Evolutionary conservation across 2,113 vertebrate genomes (phyloP), one percentile per base, ranked within the genome.

Genomic region (Oncorhynchus masou): DNA sequence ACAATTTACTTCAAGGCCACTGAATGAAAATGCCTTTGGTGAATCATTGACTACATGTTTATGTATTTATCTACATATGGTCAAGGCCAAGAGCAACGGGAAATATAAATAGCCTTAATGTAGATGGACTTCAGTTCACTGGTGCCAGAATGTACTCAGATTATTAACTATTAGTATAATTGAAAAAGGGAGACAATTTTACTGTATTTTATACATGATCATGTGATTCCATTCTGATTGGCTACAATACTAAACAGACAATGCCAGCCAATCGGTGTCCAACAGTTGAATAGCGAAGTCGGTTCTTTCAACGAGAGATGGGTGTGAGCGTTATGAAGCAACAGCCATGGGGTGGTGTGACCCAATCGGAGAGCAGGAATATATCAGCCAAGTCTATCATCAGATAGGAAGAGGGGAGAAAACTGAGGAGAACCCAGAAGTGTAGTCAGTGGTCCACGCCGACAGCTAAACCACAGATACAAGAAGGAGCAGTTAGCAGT

Each of bases 301-400:
- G 8, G 1, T 74, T 81, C 74, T 76, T 60, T 48, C 19, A 7
- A 4, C 1, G 2, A 70, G 72, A 70, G 70, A 78, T 62, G 79
- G 31, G 82, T 49, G 57, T 57, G 74, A 31, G 45, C 69, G 16
- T 54, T 66, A 51, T 59, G 75, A 49, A 73, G 73, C 77, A 78
- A 65, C 15, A 73, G 74, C 78, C 77, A 84, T n/a, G 82, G 76
- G 83, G 22, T 25, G 20, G 15, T 34, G 48, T 9, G 13, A 78
- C 48, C 91, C 91, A 93, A 92, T 91, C 83, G 68, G 77, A 79
- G 22, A 9, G 64, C 78, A 15, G 70, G 76, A 74, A 79, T 54
- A 81, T 87, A 81, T 87, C 82, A 79, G 86, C 81, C 49, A 68
- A 88, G 80, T 74, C 81, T 73, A 84, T 91, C 87, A 51, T 81